Evolutionary conservation across 2,888 invertebrate genomes (phyloP), one percentile per base, ranked within the genome.

Genomic region (Hyppa rectilinea): DNA sequence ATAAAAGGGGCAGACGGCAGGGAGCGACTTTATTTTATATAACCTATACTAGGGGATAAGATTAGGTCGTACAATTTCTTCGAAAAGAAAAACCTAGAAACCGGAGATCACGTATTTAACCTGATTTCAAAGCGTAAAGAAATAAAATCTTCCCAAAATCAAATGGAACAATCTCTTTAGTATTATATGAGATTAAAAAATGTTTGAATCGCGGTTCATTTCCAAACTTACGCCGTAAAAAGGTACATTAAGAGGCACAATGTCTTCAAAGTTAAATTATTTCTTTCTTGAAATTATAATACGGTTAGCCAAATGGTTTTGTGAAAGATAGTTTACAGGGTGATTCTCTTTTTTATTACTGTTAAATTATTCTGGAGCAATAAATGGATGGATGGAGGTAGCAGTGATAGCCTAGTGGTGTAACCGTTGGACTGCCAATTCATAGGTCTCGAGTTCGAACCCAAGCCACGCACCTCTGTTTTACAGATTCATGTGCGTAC

Each of bases 201-300:
- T 43, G 58, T 55, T 45, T 20, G 66, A 78, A 81, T 56, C 34
- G 36, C 40, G 47, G 61, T 34, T 66, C 59, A 71, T 73, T 73
- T 65, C 17, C 50, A 62, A 83, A 83, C 71, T 84, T 83, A 53
- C 31, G 73, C 62, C 68, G 67, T 84, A 81, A 84, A 80, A 80
- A 75, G 58, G 65, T 69, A 78, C 82, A 75, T 82, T 78, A 73
- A 47, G 52, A 69, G 23, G 43, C 58, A 67, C 74, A 73, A 84
- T 75, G 81, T 65, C 70, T 34, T 29, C 29, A 26, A 71, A 84
- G 52, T 82, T 68, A 75, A 80, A 84, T 84, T 68, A 74, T 71
- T 56, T 38, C 70, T 65, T 55, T 63, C 56, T 40, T 49, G 34
- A 80, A 75, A 78, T 67, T 74, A 69, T 64, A 70, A 59, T 67